Base-by-base conservation (phyloP, 1,140 invertebrate species). In the Trichonephila clavipes region DNA sequence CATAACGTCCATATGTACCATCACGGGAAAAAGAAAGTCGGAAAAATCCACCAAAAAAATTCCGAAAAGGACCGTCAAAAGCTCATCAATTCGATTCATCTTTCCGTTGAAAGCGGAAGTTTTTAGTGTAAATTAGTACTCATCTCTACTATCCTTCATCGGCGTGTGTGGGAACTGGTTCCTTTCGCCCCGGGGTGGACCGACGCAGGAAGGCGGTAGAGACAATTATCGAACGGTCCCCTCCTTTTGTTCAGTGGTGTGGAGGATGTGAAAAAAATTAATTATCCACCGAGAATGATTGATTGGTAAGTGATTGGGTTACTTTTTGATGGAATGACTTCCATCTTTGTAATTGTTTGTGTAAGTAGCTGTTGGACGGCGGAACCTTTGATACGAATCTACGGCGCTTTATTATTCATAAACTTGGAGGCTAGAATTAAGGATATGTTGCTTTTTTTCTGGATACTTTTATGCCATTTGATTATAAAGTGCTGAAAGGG, bases 81-180 rank as follows among this genome's bases (percentile, higher is more conserved):
- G 59, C 40, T 89, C 88, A 89, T 89, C 66, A 89, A 89, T 89
- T 89, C 19, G 44, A 16, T 51, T 16, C 86, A 14, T 44, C 21
- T 58, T 58, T 18, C 58, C 58, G 58, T 62, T 87, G 85, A 59
- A 44, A 89, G 64, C 64, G 66, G 86, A 88, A 66, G 62, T 62
- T 62, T 59, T 51, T 72, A 62, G 88, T 89, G 44, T 51, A 77
- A 89, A 89, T 89, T 89, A 89, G 88, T 59, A 89, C 72, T 89
- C 88, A 89, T 59, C 88, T 19, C 62, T 18, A 59, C 66, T 44
- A 89, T 89, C 51, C 21, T 77, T 89, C 88, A 58, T 89, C 88
- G 34, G 40, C n/a, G 66, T 64, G 88, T 89, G 88, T 89, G 88
- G 88, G 44, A 85, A 85, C 82, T 44, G 51, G 82, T 85, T 85